Evolutionary conservation across 1,140 invertebrate genomes (phyloP).

Genomic region (Drosophila ogumai): DNA sequence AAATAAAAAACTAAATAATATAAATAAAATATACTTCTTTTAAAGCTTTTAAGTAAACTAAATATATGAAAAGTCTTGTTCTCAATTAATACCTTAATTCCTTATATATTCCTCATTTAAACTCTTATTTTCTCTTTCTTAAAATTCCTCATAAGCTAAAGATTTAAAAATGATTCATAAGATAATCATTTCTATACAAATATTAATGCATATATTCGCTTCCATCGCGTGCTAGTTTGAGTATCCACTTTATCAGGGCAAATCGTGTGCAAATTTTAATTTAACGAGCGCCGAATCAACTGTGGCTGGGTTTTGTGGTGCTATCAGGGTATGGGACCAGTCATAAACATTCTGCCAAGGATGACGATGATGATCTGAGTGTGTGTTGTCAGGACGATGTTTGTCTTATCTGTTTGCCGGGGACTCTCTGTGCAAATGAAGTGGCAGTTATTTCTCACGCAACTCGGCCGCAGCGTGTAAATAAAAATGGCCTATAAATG

Average conservation of each 20-base stretch:
- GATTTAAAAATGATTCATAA: not conserved
- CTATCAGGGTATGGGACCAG: slow-evolving; percentile 34
- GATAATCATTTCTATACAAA: slow-evolving; percentile 3
- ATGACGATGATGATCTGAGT: slow-evolving; percentile 38
- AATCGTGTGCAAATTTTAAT: slow-evolving; percentile 77
- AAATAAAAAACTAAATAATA: no score
- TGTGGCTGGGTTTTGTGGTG: slow-evolving; percentile 34
- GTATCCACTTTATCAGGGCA: slow-evolving; percentile 14
- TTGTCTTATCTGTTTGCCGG: slow-evolving; percentile 73
- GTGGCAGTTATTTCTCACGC: slow-evolving; percentile 79
- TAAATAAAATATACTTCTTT: no score
- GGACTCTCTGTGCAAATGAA: slow-evolving; percentile 62
- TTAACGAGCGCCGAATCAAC: slow-evolving; percentile 60
- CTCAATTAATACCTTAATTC: not conserved
- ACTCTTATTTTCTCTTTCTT: not conserved
- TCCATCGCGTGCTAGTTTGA: not conserved
- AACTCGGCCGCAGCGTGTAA: slow-evolving; percentile 74
- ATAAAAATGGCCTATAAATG: slow-evolving; percentile 80
- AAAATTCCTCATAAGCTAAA: not conserved
- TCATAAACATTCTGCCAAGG: slow-evolving; percentile 68
- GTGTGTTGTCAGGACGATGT: slow-evolving; percentile 50
- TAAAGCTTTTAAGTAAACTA: no score
- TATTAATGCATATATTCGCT: not conserved
- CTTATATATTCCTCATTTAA: not conserved
- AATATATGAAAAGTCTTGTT: not conserved